Percentiles rank a stretch among this genome's conserved stretches.
Conservation (phyloP, 2,113 vertebrate genomes). For the Ceyx margarethae region DNA sequence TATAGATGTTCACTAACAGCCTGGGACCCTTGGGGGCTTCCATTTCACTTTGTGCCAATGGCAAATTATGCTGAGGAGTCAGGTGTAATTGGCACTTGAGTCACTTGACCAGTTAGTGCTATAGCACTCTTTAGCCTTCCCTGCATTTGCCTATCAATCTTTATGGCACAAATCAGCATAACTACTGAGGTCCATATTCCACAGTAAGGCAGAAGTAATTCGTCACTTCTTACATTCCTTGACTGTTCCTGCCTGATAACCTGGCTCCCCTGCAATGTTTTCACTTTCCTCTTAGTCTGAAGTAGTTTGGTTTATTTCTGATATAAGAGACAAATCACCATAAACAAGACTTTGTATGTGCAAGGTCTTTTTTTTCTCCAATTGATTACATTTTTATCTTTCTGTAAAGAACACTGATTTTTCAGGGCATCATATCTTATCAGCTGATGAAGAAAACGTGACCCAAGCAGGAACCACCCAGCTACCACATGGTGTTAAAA, state of each 20-base stretch:
- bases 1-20: neutral
- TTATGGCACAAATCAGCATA: neutral
- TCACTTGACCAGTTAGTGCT: neutral
- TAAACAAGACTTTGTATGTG: neutral
- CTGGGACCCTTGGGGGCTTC: neutral
- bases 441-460: neutral
- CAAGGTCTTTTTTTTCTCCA: neutral
- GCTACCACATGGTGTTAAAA: neutral
- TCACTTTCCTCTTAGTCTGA: neutral
- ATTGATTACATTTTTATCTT: neutral
- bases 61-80: neutral
- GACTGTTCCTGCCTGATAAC: neutral
- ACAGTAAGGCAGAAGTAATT: neutral
- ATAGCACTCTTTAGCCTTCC: neutral
- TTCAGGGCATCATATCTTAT: neutral
- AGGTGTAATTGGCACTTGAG: neutral
- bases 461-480: neutral
- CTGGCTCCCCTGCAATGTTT: neutral
- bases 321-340: neutral
- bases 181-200: neutral
- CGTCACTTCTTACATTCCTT: neutral
- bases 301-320: neutral
- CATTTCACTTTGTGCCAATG: neutral
- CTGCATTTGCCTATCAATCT: neutral
- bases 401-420: neutral